Conservation (phyloP, 2,888 invertebrate genomes). For the Diloba caeruleocephala region DNA sequence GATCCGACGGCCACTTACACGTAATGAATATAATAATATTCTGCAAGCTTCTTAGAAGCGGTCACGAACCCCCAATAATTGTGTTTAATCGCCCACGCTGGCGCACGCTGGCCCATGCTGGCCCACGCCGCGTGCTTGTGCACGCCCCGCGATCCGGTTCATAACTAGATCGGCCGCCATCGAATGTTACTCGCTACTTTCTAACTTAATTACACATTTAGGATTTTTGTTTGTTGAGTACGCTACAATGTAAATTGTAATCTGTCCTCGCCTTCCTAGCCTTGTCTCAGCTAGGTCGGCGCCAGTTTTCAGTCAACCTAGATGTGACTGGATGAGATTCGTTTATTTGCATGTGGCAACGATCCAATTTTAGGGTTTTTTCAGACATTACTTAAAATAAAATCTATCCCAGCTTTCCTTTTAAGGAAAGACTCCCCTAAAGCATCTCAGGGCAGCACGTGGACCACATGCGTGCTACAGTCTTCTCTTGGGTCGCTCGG, state of each 20-base stretch:
- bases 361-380: too few species aligned
- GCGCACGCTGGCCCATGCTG: background rate
- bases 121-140: conserved; percentile 23
- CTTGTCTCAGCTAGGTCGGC: too few species aligned
- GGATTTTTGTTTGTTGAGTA: conserved; percentile 1
- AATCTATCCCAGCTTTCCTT: too few species aligned
- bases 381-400: too few species aligned
- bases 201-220: conserved; percentile 52
- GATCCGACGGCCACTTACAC: conserved; percentile 28
- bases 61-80: conserved; percentile 54
- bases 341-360: too few species aligned
- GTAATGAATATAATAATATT: conserved; percentile 46
- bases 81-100: conserved; percentile 42
- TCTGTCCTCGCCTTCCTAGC: background rate
- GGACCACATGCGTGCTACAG: too few species aligned
- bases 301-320: too few species aligned
- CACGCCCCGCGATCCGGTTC: conserved; percentile 52
- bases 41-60: conserved; percentile 48
- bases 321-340: too few species aligned
- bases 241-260: background rate
- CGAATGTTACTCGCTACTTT: conserved; percentile 56
- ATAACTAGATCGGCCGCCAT: conserved; percentile 61
- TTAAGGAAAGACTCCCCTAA: too few species aligned
- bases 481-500: too few species aligned
- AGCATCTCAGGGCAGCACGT: too few species aligned